Conservation (phyloP, 2,888 invertebrate species). For the Harpalus rubripes region DNA sequence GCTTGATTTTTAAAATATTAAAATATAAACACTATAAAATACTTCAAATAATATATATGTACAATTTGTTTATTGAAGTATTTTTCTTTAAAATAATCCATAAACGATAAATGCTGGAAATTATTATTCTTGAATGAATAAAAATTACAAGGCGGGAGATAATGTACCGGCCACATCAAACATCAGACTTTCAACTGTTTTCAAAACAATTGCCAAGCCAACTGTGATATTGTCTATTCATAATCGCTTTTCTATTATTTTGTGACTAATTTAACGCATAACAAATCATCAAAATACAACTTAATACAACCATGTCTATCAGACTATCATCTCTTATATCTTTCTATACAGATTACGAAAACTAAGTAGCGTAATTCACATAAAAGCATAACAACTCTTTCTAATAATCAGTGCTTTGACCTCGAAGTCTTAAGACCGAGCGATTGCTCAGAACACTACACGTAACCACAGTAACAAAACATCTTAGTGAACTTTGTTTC, state of each 20-base stretch:
- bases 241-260: not conserved
- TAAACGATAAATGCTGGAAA: no score
- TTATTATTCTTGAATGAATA: no score
- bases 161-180: no score
- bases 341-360: conserved; percentile 36
- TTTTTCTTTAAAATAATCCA: no score
- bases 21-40: no score
- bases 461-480: conserved; percentile 37
- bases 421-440: conserved; percentile 58
- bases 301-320: not conserved
- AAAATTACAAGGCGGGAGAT: no score
- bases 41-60: no score
- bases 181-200: no score
- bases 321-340: conserved; percentile 16
- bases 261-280: not conserved
- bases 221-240: not conserved
- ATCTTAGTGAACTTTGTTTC: conserved; percentile 12
- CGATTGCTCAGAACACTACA: conserved; percentile 30
- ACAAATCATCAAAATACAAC: not conserved
- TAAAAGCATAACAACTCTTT: conserved; percentile 41
- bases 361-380: conserved; percentile 55
- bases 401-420: conserved; percentile 61
- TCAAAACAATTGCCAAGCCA: no score
- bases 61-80: no score
- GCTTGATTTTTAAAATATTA: no score